These are phyloP conservation scores for Caenorhabditis sp. DNA, from an alignment of 2,888 invertebrate genomes.

Conservation along the genomic window DNA sequence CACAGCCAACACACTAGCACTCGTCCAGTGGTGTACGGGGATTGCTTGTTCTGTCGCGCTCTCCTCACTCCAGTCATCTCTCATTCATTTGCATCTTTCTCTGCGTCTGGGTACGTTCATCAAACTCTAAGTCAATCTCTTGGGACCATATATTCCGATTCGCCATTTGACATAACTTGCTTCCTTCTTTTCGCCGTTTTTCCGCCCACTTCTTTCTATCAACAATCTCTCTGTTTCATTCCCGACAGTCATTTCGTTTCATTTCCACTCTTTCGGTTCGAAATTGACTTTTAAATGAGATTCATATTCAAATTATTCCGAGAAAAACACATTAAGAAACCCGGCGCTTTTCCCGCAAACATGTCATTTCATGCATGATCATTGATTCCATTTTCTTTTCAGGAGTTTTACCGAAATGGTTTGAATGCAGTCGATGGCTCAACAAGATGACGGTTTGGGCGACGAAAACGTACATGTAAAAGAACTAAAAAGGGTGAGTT, in stretches of 20 bases:
- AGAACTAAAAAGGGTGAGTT: constrained; percentile 65
- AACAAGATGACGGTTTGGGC: constrained; percentile 62
- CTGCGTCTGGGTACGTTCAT: constrained; percentile 33
- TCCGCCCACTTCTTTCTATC: constrained; percentile 18
- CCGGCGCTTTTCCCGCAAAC: background rate
- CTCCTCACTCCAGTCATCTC: background rate
- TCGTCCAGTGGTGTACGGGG: constrained; percentile 42
- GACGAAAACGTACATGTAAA: constrained; percentile 71
- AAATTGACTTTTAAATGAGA: constrained; percentile 5
- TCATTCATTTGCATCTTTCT: constrained; percentile 30
- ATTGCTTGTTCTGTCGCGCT: constrained; percentile 37
- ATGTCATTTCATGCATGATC: constrained; percentile 9
- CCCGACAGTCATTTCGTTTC: constrained; percentile 12
- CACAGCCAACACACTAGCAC: constrained; percentile 46
- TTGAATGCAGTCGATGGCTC: constrained; percentile 60
- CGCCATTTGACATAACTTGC: constrained; percentile 48
- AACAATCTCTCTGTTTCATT: constrained; percentile 13
- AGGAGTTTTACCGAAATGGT: constrained; percentile 49
- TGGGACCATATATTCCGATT: constrained; percentile 56
- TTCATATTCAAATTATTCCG: constrained; percentile 19
- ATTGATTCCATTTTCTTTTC: constrained; percentile 6
- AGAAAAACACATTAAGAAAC: background rate
- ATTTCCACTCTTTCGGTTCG: background rate
- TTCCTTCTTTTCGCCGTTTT: constrained; percentile 3
- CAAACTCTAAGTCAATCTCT: constrained; percentile 47